phyloP scores from a whole-genome alignment of 1,140 invertebrate species.

The Coboldia fuscipes region DNA sequence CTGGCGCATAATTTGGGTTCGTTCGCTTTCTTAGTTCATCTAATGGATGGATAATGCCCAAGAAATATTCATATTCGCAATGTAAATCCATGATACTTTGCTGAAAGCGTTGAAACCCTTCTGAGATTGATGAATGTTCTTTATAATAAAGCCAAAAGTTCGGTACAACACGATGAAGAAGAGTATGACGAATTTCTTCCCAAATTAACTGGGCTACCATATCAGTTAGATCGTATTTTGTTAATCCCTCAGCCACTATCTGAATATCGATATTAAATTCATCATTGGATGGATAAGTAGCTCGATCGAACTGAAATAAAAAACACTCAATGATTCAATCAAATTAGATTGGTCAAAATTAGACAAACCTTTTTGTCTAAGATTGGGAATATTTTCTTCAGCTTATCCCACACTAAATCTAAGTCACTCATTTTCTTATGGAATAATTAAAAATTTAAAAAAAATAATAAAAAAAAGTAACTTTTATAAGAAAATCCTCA shows the following conservation, averaged over 20 bases:
- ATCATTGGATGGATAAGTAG: constrained; percentile 1
- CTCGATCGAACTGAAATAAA: not conserved
- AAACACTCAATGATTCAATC: constrained; percentile 9
- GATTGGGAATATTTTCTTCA: constrained; percentile 11
- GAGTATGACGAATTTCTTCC: not conserved
- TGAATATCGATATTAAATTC: not conserved
- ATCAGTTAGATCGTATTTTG: not conserved
- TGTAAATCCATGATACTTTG: not conserved
- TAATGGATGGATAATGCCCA: not conserved
- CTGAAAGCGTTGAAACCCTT: constrained; percentile 1
- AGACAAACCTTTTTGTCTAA: constrained; percentile 8
- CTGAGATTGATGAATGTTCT: constrained; percentile 1
- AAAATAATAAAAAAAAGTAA: too few relatives aligned
- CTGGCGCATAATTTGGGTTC: not conserved
- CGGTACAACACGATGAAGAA: constrained; percentile 8
- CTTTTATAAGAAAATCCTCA: too few relatives aligned
- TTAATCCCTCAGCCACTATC: not conserved
- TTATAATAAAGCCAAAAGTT: constrained; percentile 15
- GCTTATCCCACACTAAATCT: constrained; percentile 9
- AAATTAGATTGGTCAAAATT: constrained; percentile 11
- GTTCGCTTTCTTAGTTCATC: not conserved
- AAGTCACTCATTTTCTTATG: constrained; percentile 3
- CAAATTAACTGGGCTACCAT: constrained; percentile 1
- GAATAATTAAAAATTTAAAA: too few relatives aligned
- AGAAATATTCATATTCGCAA: not conserved